Percentiles rank a stretch among this genome's conserved stretches.
Evolutionary conservation across 2,888 invertebrate species (phyloP).

Genomic region (Protonemura montana): DNA sequence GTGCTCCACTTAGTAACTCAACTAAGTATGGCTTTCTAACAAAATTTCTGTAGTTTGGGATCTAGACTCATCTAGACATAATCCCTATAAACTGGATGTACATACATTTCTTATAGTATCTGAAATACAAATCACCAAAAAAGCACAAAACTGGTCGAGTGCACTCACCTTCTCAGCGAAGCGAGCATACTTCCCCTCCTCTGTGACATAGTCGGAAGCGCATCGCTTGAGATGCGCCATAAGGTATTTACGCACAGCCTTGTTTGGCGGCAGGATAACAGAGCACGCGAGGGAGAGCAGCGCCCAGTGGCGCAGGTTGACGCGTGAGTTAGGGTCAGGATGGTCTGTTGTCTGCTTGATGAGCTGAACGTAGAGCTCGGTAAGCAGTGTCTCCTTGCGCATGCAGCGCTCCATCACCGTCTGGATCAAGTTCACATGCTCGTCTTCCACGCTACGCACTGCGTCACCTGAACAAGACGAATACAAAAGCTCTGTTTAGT

Average conservation of each 20-base stretch:
- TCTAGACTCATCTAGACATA: too few species aligned
- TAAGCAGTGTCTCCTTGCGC: conserved; percentile 86
- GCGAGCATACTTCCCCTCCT: conserved; percentile 93
- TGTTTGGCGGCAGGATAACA: conserved; percentile 85
- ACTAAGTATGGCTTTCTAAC: too few species aligned
- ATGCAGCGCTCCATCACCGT: conserved; percentile 89
- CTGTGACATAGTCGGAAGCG: conserved; percentile 85
- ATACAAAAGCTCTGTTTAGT: conserved; percentile 3
- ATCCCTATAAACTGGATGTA: too few species aligned
- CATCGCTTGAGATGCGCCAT: conserved; percentile 89
- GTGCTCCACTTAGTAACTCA: too few species aligned
- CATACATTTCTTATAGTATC: too few species aligned
- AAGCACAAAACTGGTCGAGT: background rate
- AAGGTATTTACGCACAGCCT: conserved; percentile 84
- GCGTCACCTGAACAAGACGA: conserved; percentile 62
- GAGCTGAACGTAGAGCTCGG: conserved; percentile 90
- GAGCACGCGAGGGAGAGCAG: conserved; percentile 81
- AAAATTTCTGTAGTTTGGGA: too few species aligned
- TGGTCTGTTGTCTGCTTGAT: conserved; percentile 94
- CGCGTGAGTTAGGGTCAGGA: conserved; percentile 86
- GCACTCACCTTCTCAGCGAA: conserved; percentile 81
- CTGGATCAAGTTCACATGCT: conserved; percentile 88
- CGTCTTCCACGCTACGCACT: conserved; percentile 80
- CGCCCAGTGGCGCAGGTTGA: conserved; percentile 92
- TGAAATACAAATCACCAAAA: background rate